These are phyloP conservation scores for Artibeus lituratus DNA, from an alignment of 2,797 vertebrate species.

Conservation along the genomic window DNA sequence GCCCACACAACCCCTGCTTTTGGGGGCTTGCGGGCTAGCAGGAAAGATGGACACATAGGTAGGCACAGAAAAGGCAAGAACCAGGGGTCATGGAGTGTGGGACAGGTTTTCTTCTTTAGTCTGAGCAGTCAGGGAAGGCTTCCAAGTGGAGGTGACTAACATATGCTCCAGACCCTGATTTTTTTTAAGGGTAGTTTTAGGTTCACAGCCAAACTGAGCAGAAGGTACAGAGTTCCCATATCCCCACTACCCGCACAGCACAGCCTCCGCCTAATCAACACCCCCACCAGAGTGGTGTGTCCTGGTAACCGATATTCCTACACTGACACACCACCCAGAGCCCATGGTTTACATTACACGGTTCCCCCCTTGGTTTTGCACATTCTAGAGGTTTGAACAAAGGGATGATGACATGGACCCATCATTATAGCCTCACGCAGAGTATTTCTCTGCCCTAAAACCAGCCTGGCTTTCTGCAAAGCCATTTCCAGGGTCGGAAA, in stretches of 20 bases:
- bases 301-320: background rate
- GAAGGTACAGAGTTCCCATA: background rate
- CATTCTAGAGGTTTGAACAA: background rate
- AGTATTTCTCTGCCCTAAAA: background rate
- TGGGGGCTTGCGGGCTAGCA: background rate
- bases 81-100: background rate
- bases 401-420: background rate
- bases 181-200: background rate
- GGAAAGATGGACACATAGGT: background rate
- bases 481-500: background rate
- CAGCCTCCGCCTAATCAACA: background rate
- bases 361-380: background rate
- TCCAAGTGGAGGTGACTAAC: background rate
- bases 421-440: background rate
- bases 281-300: accelerated
- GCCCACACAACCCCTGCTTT: background rate
- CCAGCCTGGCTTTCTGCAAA: background rate
- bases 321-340: background rate
- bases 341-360: background rate
- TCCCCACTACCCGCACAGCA: background rate
- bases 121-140: background rate
- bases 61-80: background rate
- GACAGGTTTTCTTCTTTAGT: background rate
- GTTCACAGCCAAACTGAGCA: background rate
- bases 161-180: background rate